phyloP scores from a whole-genome alignment of 2,797 vertebrate genomes.

The Gymnodraco acuticeps region DNA sequence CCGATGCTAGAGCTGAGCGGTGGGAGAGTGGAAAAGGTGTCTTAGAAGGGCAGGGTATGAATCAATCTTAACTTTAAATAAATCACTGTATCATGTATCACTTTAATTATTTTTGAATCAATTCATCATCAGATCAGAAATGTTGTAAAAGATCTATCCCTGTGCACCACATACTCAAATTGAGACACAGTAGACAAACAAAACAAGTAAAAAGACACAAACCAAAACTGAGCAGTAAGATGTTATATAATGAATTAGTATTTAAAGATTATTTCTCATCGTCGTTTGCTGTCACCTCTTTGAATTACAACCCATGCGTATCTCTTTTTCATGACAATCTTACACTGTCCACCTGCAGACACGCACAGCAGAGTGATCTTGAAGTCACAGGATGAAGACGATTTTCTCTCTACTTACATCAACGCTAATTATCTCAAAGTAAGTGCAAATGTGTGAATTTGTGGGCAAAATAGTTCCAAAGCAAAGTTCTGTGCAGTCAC shows the following conservation, averaged over 20 bases:
- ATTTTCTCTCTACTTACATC: constrained; percentile 97
- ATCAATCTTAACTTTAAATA: too few species aligned
- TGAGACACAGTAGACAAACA: neutral
- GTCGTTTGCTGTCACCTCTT: constrained; percentile 11
- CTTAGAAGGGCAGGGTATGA: too few species aligned
- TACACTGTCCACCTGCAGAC: constrained; percentile 82
- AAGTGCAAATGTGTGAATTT: constrained; percentile 64
- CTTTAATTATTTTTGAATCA: too few species aligned
- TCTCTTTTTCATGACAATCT: constrained; percentile 27
- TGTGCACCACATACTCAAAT: neutral
- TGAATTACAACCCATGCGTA: constrained; percentile 9
- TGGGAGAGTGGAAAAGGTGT: too few species aligned
- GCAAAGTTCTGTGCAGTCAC: neutral
- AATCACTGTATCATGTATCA: too few species aligned
- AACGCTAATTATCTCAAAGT: constrained; percentile 99
- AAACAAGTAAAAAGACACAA: neutral
- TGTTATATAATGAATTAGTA: neutral
- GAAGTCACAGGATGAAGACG: constrained; percentile 91
- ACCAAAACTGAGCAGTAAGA: constrained; percentile 5
- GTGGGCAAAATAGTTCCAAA: neutral
- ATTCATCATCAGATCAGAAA: neutral
- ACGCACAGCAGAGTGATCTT: constrained; percentile 98
- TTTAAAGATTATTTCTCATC: neutral
- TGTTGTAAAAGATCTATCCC: constrained; percentile 10
- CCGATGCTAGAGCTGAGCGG: too few species aligned